Evolutionary conservation across 2,113 vertebrate species (phyloP).

Genomic region (Caranx melampygus): DNA sequence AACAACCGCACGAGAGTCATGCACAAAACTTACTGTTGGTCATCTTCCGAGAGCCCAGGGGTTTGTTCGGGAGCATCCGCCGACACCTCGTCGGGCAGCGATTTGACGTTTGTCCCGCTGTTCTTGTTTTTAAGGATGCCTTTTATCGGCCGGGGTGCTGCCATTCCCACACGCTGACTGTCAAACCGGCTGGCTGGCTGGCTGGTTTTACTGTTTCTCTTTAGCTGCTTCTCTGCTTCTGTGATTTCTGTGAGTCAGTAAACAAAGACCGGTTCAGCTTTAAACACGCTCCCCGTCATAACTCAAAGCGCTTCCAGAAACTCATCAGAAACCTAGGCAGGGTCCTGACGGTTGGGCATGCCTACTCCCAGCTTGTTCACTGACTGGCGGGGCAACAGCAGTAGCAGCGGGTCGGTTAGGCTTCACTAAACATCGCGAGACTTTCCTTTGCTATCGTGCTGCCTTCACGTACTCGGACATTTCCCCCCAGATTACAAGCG

Average conservation of each 20-base stretch:
- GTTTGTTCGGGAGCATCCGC: constrained; percentile 72
- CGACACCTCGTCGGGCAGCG: constrained; percentile 64
- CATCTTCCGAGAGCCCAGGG: constrained; percentile 77
- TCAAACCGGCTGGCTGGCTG: constrained; percentile 33
- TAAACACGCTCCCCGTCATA: constrained; percentile 47
- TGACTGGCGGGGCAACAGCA: constrained; percentile 18
- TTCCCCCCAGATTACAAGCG: not conserved
- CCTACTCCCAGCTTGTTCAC: constrained; percentile 22
- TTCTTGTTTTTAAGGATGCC: constrained; percentile 87
- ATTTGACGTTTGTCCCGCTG: constrained; percentile 65
- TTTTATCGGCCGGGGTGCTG: constrained; percentile 86
- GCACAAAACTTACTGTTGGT: constrained; percentile 81
- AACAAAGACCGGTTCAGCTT: not conserved
- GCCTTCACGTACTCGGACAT: constrained; percentile 3
- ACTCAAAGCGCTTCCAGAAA: constrained; percentile 17
- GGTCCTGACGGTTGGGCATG: constrained; percentile 22
- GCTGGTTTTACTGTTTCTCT: constrained; percentile 4
- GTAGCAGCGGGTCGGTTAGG: not conserved
- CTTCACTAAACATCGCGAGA: constrained; percentile 53
- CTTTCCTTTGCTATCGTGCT: constrained; percentile 8
- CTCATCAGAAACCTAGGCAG: constrained; percentile 2
- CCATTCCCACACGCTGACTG: constrained; percentile 80
- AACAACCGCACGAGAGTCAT: not conserved
- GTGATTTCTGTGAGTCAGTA: constrained; percentile 24
- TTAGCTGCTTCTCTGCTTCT: not conserved